phyloP scores from a whole-genome alignment of 2,113 vertebrate species.

The Merops nubicus region DNA sequence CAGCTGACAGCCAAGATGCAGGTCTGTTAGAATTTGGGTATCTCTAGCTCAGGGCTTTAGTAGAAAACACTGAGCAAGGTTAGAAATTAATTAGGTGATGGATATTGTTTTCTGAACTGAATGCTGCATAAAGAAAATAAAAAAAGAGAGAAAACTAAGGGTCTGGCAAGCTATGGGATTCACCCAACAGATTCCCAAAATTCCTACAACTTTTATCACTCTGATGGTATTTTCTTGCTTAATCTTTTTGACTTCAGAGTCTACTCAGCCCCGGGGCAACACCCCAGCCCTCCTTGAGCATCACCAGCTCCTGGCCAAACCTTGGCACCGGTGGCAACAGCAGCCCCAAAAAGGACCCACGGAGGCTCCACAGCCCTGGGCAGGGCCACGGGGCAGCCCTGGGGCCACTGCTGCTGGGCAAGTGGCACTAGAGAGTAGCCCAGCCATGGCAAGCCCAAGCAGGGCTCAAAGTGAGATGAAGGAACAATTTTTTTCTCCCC shows the following conservation, averaged over 20 bases:
- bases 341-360: not conserved
- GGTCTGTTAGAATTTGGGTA: not conserved
- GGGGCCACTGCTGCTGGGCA: not conserved
- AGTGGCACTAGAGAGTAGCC: not conserved
- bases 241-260: not conserved
- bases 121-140: not conserved
- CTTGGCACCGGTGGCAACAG: not conserved
- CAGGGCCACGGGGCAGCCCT: not conserved
- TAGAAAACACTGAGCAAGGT: not conserved
- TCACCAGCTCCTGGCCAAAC: not conserved
- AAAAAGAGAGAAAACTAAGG: rapidly evolving
- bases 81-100: not conserved
- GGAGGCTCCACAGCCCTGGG: not conserved
- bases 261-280: not conserved
- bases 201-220: not conserved
- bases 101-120: not conserved
- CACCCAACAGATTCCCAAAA: not conserved
- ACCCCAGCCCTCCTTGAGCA: not conserved
- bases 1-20: not conserved
- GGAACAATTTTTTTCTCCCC: rapidly evolving
- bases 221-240: not conserved
- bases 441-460: not conserved
- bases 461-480: not conserved
- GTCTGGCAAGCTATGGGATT: not conserved
- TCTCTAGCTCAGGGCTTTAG: not conserved